Percentiles rank a stretch among this genome's conserved stretches.
Evolutionary conservation across 2,113 vertebrate species (phyloP).

Genomic region (Eulemur rufifrons): DNA sequence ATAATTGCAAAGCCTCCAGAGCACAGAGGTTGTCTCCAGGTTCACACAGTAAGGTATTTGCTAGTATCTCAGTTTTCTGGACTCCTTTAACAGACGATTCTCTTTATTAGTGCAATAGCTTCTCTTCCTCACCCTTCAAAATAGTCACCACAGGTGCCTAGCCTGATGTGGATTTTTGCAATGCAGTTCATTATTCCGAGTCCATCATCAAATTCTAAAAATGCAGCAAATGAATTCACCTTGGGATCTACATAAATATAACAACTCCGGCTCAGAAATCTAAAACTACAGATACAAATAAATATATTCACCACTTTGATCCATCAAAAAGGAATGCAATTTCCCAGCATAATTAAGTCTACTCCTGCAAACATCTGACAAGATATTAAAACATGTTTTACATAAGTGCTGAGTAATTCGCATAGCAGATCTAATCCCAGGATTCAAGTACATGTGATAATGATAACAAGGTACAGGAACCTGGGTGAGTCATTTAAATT

Average conservation of each 20-base stretch:
- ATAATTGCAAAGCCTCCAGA: background rate
- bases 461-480: background rate
- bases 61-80: background rate
- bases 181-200: background rate
- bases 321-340: background rate
- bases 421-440: background rate
- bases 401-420: background rate
- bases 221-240: background rate
- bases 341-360: slow-evolving; percentile 30
- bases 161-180: background rate
- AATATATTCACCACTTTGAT: background rate
- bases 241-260: slow-evolving; percentile 10
- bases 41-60: background rate
- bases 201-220: background rate
- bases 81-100: background rate
- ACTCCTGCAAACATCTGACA: background rate
- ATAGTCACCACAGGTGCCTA: background rate
- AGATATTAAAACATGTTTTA: slow-evolving; percentile 28
- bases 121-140: background rate
- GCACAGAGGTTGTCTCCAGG: background rate
- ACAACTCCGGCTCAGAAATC: background rate
- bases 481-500: background rate
- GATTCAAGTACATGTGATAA: background rate
- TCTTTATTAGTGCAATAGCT: background rate
- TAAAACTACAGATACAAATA: background rate